These are phyloP conservation scores for Drosophila bunnanda DNA, from an alignment of 2,888 invertebrate species.

Conservation along the genomic window DNA sequence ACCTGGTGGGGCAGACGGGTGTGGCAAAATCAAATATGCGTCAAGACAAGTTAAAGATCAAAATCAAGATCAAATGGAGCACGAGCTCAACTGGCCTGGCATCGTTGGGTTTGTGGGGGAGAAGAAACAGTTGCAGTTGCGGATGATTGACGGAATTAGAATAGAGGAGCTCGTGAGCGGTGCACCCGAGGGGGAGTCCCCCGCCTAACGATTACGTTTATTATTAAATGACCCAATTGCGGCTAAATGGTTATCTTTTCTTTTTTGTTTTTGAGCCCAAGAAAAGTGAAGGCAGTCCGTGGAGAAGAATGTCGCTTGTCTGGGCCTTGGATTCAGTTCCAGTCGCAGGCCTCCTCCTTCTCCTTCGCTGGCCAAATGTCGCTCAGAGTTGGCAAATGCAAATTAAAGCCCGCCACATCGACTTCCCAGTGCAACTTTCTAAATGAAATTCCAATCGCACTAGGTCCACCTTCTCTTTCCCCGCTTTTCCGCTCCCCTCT, in stretches of 20 bases:
- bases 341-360: neutral
- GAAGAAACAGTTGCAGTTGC: conserved; percentile 63
- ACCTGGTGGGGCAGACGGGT: conserved; percentile 60
- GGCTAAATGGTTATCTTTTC: conserved; percentile 50
- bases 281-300: conserved; percentile 77
- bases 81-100: conserved; percentile 38
- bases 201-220: conserved; percentile 40
- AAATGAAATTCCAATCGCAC: conserved; percentile 61
- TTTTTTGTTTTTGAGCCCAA: conserved; percentile 38
- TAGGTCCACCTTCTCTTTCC: conserved; percentile 12
- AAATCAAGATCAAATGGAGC: conserved; percentile 76
- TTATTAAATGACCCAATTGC: conserved; percentile 82
- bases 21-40: conserved; percentile 69
- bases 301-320: conserved; percentile 73
- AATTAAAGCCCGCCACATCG: conserved; percentile 60
- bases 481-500: conserved; percentile 23
- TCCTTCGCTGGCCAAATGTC: conserved; percentile 51
- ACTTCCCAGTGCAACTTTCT: conserved; percentile 72
- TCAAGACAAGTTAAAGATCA: conserved; percentile 80
- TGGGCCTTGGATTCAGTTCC: conserved; percentile 29
- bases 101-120: neutral
- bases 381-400: conserved; percentile 75
- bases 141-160: conserved; percentile 82
- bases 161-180: conserved; percentile 74
- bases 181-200: conserved; percentile 8